Percentiles rank a stretch among this genome's conserved stretches.
phyloP scores from a whole-genome alignment of 1,140 invertebrate species.

The Diorhabda carinulata region DNA sequence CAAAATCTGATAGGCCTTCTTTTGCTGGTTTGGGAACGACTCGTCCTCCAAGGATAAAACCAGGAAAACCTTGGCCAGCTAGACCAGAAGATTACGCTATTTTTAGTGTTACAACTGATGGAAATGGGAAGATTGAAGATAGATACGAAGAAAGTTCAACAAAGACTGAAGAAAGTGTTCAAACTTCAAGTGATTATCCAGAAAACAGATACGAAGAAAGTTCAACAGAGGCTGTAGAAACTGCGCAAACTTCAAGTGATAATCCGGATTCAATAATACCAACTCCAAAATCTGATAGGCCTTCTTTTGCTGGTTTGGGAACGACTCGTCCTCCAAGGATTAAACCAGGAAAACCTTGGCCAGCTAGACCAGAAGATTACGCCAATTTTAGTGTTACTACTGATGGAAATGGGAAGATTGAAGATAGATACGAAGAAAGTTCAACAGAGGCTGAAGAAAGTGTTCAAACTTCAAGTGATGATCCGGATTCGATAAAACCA shows the following conservation, averaged over 20 bases:
- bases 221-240: background rate
- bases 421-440: background rate
- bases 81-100: conserved; percentile 6
- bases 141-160: no score
- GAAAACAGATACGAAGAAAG: no score
- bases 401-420: background rate
- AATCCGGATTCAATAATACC: no score
- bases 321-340: background rate
- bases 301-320: conserved; percentile 15
- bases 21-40: background rate
- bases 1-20: background rate
- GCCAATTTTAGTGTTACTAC: background rate
- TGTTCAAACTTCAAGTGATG: no score
- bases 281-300: background rate
- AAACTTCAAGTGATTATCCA: no score
- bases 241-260: no score
- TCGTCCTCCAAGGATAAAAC: background rate
- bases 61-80: conserved; percentile 23
- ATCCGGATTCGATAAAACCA: background rate
- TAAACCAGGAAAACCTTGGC: conserved; percentile 19
- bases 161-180: no score
- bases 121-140: no score
- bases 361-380: conserved; percentile 17
- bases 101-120: background rate
- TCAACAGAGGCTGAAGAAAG: background rate